These are phyloP conservation scores for Tolypeutes matacus DNA, from an alignment of 2,797 vertebrate species.

Conservation along the genomic window DNA sequence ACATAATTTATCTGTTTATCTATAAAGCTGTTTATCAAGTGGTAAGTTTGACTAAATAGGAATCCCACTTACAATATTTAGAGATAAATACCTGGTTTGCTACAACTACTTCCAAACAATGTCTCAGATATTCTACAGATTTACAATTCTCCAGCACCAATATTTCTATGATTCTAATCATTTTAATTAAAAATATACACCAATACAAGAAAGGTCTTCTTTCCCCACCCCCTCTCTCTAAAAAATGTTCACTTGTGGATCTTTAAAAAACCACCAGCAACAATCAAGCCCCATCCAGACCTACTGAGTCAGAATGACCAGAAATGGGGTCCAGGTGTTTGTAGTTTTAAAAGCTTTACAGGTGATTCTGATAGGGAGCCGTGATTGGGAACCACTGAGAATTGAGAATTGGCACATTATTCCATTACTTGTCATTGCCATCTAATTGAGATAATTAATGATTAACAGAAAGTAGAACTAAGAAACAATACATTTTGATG, in stretches of 20 bases:
- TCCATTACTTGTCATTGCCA: background rate
- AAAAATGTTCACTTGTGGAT: background rate
- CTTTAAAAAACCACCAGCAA: background rate
- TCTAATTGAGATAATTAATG: background rate
- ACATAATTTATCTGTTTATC: background rate
- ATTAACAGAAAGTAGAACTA: background rate
- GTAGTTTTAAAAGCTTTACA: background rate
- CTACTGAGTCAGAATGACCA: background rate
- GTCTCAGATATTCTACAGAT: background rate
- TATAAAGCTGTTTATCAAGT: slow-evolving; percentile 21
- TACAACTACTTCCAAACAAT: background rate
- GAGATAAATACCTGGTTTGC: background rate
- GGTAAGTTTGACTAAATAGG: background rate
- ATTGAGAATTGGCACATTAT: background rate
- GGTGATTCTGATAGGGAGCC: background rate
- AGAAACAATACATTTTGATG: background rate
- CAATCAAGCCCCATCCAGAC: background rate
- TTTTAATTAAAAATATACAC: background rate
- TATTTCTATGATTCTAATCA: background rate
- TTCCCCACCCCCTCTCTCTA: background rate
- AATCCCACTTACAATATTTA: background rate
- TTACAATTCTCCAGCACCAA: slow-evolving; percentile 39
- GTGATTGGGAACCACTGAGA: background rate
- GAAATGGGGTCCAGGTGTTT: background rate
- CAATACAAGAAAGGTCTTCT: background rate